Evolutionary conservation across 23 tunicate species (phyloP), one percentile per base, ranked within the genome.

Genomic region (Diplosoma virens): DNA sequence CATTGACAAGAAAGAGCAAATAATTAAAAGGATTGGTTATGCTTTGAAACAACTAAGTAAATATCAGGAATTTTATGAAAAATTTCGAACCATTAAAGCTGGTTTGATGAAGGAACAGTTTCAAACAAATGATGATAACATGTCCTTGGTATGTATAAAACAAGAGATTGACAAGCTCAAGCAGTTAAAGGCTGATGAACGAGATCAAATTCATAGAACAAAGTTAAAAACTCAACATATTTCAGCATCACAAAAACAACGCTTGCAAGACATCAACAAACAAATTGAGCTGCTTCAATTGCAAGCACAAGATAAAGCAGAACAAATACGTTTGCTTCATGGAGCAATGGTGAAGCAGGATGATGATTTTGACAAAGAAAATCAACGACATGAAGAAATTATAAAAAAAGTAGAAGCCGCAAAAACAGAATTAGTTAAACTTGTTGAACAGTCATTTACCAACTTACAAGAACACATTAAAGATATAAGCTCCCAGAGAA

Each of bases 201-300:
- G 81, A 29, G 75, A 73, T 54, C 66, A 74, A 61, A 59, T 82
- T 7, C 87, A 82, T 63, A 66, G 75, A 17, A 47, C 52, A 2
- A 82, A 74, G 32, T 54, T 82, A 0, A 53, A 75, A 11, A 11
- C 28, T 3, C 64, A 82, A n/a, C 41, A 74, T 22, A 31, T 56
- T n/a, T 6, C 47, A 0, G 74, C 71, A 2, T 23, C 75, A 1
- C 54, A 58, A 24, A 72, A 64, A 22, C 87, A 82, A 50, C 66
- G 61, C 3, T 60, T 82, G 2, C 37, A 30, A 7, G 81, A 75
- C 2, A 3, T 46, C 18, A 65, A 30, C n/a, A 63, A 50, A 2
- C 37, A 64, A 20, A 75, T 26, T 0, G 75, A 63, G 36, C 28
- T 75, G 33, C 37, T 71, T 28, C 2, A 17, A 37, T 52, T 59